Evolutionary conservation across 2,113 vertebrate species (phyloP).

Genomic region (Psettodes erumei): DNA sequence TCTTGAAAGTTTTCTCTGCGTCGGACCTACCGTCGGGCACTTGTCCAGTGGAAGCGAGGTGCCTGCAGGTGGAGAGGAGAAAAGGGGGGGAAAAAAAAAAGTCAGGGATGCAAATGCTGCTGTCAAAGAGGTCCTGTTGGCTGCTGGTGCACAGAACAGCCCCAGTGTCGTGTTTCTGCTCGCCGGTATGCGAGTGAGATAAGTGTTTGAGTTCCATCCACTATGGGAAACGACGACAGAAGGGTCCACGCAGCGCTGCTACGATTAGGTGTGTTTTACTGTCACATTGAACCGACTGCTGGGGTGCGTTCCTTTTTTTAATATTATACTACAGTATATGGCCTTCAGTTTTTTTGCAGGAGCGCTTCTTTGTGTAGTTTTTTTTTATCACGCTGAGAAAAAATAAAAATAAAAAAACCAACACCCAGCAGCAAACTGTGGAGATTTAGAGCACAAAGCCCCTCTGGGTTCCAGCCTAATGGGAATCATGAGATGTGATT

Average conservation of each 20-base stretch:
- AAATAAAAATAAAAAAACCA: slow-evolving; percentile 8
- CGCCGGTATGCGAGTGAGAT: not conserved
- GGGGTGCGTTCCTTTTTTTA: not conserved
- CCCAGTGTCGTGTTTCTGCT: not conserved
- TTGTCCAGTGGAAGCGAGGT: slow-evolving; percentile 76
- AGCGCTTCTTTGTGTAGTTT: not conserved
- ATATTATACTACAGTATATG: too few relatives aligned
- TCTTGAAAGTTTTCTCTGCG: not conserved
- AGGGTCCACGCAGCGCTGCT: not conserved
- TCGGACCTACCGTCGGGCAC: slow-evolving; percentile 75
- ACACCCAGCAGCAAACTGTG: not conserved
- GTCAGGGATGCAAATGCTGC: slow-evolving; percentile 4
- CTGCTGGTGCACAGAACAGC: not conserved
- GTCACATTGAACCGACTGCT: not conserved
- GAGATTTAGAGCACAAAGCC: slow-evolving; percentile 12
- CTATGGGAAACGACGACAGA: too few relatives aligned
- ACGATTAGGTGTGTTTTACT: not conserved
- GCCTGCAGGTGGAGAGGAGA: slow-evolving; percentile 64
- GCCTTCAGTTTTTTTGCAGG: too few relatives aligned
- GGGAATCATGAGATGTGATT: slow-evolving; percentile 61
- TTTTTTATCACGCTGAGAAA: too few relatives aligned
- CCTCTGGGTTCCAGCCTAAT: slow-evolving; percentile 40
- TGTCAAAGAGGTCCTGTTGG: not conserved
- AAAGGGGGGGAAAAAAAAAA: slow-evolving; percentile 31
- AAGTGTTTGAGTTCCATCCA: too few relatives aligned